A percentile compares a stretch with the other conserved stretches of the same genome.
phyloP scores from a whole-genome alignment of 2,113 vertebrate genomes.

The Microtus montanus region DNA sequence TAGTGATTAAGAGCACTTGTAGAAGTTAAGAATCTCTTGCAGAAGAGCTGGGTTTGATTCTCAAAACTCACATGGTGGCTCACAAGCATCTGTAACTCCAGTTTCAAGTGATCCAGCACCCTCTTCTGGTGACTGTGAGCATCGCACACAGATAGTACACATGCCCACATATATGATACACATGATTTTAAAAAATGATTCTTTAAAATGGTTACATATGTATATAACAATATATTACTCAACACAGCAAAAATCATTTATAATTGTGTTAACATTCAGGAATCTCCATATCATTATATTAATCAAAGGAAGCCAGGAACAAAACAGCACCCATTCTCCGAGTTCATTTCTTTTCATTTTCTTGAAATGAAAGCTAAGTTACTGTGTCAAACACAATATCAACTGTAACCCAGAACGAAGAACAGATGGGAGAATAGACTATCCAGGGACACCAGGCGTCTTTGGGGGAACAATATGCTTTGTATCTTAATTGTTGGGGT shows the following conservation, averaged over 20 bases:
- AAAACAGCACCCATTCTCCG: neutral
- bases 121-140: neutral
- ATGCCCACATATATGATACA: neutral
- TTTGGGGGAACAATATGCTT: neutral
- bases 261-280: neutral
- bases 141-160: neutral
- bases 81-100: neutral
- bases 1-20: neutral
- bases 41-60: neutral
- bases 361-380: neutral
- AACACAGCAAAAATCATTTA: neutral
- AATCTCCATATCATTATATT: neutral
- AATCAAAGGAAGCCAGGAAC: neutral
- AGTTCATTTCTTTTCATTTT: neutral
- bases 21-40: neutral
- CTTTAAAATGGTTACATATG: neutral
- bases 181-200: neutral
- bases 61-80: neutral
- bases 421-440: neutral
- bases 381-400: neutral
- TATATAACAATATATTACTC: neutral
- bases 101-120: neutral
- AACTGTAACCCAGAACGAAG: neutral
- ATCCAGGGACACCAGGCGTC: no score
- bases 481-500: neutral